These are phyloP conservation scores for Ceyx erithaca DNA, from an alignment of 2,797 vertebrate genomes.

Conservation along the genomic window DNA sequence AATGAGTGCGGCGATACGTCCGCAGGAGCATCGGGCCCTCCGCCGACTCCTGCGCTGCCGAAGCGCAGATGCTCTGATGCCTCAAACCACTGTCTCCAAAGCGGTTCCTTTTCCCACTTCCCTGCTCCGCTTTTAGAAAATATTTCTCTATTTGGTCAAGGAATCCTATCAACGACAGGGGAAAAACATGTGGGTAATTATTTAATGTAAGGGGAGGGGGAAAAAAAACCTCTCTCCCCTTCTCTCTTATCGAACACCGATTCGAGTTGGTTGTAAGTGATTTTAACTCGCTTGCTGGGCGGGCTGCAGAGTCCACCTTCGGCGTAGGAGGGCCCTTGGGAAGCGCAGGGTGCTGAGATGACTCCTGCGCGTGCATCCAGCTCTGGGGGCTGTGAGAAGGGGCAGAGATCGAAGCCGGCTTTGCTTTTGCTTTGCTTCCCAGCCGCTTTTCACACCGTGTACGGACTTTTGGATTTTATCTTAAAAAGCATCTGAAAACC, in stretches of 20 bases:
- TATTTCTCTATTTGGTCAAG: constrained; percentile 30
- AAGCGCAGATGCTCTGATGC: neutral
- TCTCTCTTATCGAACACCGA: neutral
- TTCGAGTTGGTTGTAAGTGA: neutral
- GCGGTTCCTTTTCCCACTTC: neutral
- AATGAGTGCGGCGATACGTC: neutral
- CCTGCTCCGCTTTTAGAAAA: neutral
- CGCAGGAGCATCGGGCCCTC: neutral
- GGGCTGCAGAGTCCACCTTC: neutral
- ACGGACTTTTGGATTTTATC: neutral
- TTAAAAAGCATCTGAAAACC: neutral
- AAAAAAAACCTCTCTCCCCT: neutral
- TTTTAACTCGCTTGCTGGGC: neutral
- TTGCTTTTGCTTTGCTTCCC: neutral
- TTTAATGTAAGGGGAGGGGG: neutral
- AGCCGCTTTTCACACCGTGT: neutral
- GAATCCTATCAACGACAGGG: neutral
- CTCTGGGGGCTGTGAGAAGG: neutral
- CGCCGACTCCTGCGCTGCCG: neutral
- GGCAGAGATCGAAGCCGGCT: neutral
- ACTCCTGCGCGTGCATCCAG: neutral
- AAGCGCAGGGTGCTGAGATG: neutral
- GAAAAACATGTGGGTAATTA: neutral
- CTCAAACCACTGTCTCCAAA: neutral
- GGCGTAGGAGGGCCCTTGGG: neutral